Base-by-base conservation (phyloP, 1,140 invertebrate species). In the Linepithema humile region DNA sequence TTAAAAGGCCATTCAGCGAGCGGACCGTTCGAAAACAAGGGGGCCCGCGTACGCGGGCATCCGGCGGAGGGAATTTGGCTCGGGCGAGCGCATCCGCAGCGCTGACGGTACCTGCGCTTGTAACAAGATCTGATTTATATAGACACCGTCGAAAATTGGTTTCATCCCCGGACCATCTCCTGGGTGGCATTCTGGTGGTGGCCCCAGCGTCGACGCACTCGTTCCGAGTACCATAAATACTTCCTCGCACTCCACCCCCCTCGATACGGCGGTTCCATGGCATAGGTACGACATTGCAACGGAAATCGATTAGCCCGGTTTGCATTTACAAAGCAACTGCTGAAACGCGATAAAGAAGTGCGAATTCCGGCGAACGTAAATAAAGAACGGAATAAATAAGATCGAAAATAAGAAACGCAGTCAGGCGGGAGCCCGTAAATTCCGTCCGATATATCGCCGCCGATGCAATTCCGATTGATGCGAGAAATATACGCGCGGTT, bases 71-170 rank as follows among this genome's bases (percentile, higher is more conserved):
- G 62, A 69, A 32, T 29, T 20, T 10, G 35, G 20, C 40, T 40
- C 0, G 60, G 70, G 29, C 26, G 48, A 45, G 20, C 69, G 67
- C 65, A 82, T 73, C 73, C 10, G 59, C 80, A 32, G 12, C 55
- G 82, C 57, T 85, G 85, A 89, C 88, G 84, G 48, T 87, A 84
- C 84, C 86, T 86, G 86, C 65, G 84, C 74, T 85, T 88, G 90
- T 93, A 93, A 93, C 91, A 89, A 93, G 92, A 93, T 92, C 91
- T 93, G 92, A 93, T 93, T 93, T 93, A 93, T 93, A 91, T 88
- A 84, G 87, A 89, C 87, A 86, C 91, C 78, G 86, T 85, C 91
- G 90, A 93, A 93, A 93, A 93, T 93, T 93, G 92, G 91, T 93
- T 93, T 91, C 92, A 92, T 93, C 90, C 87, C 86, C 69, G 89